Base-by-base conservation (phyloP, 2,888 invertebrate species). In the Ormyrus pomaceus region DNA sequence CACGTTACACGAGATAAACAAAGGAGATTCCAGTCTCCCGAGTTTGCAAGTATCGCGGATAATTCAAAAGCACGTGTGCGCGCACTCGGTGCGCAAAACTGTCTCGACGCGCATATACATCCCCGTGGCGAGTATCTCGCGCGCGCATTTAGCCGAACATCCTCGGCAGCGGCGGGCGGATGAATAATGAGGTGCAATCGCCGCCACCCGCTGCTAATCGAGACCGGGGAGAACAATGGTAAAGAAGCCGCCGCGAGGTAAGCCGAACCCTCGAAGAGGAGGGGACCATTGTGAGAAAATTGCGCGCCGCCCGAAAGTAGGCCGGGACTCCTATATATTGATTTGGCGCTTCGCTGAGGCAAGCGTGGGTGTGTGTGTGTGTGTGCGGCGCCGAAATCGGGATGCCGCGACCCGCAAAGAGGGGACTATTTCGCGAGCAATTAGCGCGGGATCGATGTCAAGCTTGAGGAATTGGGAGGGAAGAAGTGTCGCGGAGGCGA, bases 241-340 rank as follows among this genome's bases (percentile, higher is more conserved):
- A 19, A 34, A 61, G 19, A 9, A 8, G 55, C 62, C 10, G 34
- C 51, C 46, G 6, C 11, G 45, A 9, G 9, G 34, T 34, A 34
- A 34, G 34, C 34, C 34, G 34, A 34, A 34, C 34, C 34, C 34
- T 50, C 13, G 53, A 11, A 34, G 11, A 10, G 58, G 46, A 58
- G 72, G 46, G 34, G 19, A 45, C 61, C 65, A 61, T 72, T 62
- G 65, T 65, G 59, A 55, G 66, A 72, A 66, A 71, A 78, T 59
- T 53, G 66, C 50, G 70, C 51, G 68, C 58, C 34, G 59, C 59
- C 58, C 64, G 72, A 77, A 77, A 66, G 59, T 72, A 77, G 77
- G 77, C 77, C 77, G 77, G 71, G 77, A 77, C 70, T 50, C 50
- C 76, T 72, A 69, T 69, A 56, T 70, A 70, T 70, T 72, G 78